Percentiles rank a stretch among this genome's conserved stretches.
phyloP scores from a whole-genome alignment of 1,140 invertebrate species.

The Agrilus planipennis region DNA sequence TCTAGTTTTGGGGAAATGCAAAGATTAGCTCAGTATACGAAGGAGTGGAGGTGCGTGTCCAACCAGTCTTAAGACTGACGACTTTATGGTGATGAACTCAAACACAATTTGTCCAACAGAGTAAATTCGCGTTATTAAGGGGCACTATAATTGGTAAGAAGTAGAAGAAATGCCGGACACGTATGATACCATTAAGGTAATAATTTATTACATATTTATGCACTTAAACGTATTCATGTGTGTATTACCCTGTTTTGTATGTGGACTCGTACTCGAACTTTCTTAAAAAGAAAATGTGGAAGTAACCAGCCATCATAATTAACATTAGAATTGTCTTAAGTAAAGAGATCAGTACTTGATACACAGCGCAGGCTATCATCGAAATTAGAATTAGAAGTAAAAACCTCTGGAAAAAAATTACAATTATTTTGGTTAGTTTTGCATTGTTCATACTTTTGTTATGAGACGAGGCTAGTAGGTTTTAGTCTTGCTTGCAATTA shows the following conservation, averaged over 20 bases:
- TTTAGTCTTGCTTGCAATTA: too few relatives aligned
- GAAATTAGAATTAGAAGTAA: conserved; percentile 67
- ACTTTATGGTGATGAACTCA: too few relatives aligned
- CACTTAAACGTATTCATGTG: neutral
- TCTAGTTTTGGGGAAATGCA: too few relatives aligned
- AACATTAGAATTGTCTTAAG: conserved; percentile 62
- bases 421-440: neutral
- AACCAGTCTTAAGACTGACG: too few relatives aligned
- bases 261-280: conserved; percentile 4
- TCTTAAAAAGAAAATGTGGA: conserved; percentile 26
- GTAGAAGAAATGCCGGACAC: too few relatives aligned
- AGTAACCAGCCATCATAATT: conserved; percentile 33
- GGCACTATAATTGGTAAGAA: too few relatives aligned
- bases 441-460: conserved; percentile 4
- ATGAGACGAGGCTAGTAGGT: neutral
- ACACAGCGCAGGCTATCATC: conserved; percentile 78
- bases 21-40: too few relatives aligned
- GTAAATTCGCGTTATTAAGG: too few relatives aligned
- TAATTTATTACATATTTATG: too few relatives aligned
- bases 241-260: conserved; percentile 1
- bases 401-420: conserved; percentile 52
- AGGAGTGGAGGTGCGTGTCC: too few relatives aligned
- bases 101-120: too few relatives aligned
- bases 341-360: conserved; percentile 75
- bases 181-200: too few relatives aligned